These are phyloP conservation scores for Zootoca vivipara DNA, from an alignment of 2,113 vertebrate genomes.

Conservation along the genomic window DNA sequence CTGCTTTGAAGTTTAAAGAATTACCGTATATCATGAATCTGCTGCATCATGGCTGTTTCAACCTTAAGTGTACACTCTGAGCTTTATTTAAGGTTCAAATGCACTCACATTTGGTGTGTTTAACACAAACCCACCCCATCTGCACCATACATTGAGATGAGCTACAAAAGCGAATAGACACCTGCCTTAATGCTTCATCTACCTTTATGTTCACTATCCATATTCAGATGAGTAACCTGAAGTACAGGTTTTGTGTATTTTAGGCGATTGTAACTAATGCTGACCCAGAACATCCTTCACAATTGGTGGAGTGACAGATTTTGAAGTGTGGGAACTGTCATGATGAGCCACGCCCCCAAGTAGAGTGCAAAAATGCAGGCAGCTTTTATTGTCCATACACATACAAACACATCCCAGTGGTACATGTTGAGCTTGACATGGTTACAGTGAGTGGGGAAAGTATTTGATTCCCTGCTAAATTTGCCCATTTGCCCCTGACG, in stretches of 20 bases:
- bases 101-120: neutral
- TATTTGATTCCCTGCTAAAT: no score
- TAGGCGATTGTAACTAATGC: neutral
- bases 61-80: neutral
- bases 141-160: neutral
- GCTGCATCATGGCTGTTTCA: neutral
- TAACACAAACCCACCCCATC: neutral
- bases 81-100: neutral
- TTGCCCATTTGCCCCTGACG: no score
- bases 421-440: no score
- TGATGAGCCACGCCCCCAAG: no score
- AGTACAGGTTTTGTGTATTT: neutral
- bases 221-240: neutral
- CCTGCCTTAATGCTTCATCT: neutral
- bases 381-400: no score
- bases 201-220: neutral
- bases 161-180: neutral
- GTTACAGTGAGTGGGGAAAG: no score
- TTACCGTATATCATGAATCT: neutral
- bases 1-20: neutral
- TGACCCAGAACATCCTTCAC: neutral
- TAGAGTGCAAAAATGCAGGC: no score
- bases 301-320: no score
- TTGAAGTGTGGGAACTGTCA: no score
- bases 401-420: no score